Conservation (phyloP, 2,797 vertebrate species). For the Uromys caudimaculatus region DNA sequence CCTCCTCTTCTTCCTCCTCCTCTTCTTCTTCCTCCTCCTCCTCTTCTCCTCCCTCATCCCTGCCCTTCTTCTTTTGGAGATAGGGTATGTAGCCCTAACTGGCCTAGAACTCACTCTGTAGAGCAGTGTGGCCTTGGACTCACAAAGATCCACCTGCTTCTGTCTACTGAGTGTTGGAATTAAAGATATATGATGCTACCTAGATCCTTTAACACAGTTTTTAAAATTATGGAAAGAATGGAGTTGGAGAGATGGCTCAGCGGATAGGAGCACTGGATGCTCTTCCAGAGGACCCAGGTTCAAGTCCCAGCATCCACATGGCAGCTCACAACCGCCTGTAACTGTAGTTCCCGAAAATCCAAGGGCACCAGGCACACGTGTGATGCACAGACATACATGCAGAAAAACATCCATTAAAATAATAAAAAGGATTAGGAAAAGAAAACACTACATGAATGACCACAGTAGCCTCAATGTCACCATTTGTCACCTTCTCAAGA, state of each 20-base stretch:
- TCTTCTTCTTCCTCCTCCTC: not conserved
- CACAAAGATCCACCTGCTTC: not conserved
- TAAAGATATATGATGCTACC: not conserved
- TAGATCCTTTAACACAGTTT: not conserved
- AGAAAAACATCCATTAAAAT: not conserved
- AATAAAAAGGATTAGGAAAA: not conserved
- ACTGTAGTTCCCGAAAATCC: not conserved
- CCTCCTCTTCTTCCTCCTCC: no score
- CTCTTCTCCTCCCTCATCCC: not conserved
- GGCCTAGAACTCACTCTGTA: not conserved
- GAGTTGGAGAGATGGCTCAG: not conserved
- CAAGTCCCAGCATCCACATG: not conserved
- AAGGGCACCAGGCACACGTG: not conserved
- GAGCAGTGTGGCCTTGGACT: not conserved
- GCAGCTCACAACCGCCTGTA: not conserved
- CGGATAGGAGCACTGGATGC: not conserved
- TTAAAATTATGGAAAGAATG: not conserved
- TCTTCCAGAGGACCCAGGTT: not conserved
- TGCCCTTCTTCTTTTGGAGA: not conserved
- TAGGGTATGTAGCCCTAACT: not conserved
- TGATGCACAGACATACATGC: not conserved
- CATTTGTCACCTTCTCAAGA: not conserved
- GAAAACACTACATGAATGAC: not conserved
- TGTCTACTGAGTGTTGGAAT: not conserved
- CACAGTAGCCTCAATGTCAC: not conserved